Percentiles rank a stretch among this genome's conserved stretches.
Evolutionary conservation across 2,888 invertebrate genomes (phyloP).

Genomic region (Syrphus vitripennis): DNA sequence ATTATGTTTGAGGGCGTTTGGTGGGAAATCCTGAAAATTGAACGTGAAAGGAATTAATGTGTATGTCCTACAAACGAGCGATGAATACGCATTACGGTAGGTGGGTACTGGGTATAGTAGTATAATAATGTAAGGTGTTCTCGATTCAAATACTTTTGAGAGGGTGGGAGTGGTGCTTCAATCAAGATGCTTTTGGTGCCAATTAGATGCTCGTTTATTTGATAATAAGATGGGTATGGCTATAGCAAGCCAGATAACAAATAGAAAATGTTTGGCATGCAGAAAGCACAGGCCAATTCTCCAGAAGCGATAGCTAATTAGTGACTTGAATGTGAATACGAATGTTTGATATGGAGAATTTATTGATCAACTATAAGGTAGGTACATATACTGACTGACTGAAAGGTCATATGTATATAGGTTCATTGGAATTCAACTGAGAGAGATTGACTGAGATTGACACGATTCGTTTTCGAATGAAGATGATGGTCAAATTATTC

Average conservation of each 20-base stretch:
- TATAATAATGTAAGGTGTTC: slow-evolving; percentile 8
- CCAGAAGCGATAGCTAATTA: slow-evolving; percentile 55
- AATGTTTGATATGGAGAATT: not conserved
- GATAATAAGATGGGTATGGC: slow-evolving; percentile 62
- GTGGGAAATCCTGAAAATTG: slow-evolving; percentile 41
- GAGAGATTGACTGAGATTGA: slow-evolving; percentile 15
- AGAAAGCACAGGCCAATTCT: slow-evolving; percentile 38
- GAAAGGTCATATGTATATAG: not conserved
- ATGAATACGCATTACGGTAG: not conserved
- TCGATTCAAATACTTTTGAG: not conserved
- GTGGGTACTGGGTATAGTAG: not conserved
- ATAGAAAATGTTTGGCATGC: slow-evolving; percentile 54
- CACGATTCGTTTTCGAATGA: slow-evolving; percentile 4
- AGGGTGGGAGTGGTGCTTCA: slow-evolving; percentile 43
- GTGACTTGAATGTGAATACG: slow-evolving; percentile 59
- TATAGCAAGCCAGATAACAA: not conserved
- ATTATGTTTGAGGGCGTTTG: slow-evolving; percentile 54
- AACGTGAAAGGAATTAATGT: slow-evolving; percentile 67
- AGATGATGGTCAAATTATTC: not conserved
- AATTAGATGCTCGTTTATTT: slow-evolving; percentile 71
- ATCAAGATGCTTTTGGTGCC: slow-evolving; percentile 68
- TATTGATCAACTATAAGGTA: not conserved
- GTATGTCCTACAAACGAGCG: not conserved
- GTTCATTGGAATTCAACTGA: slow-evolving; percentile 7
- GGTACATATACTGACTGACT: too few species aligned